phyloP scores from a whole-genome alignment of 37 sponge, comb jelly and placozoan species.

The Aplysina aerophoba region DNA sequence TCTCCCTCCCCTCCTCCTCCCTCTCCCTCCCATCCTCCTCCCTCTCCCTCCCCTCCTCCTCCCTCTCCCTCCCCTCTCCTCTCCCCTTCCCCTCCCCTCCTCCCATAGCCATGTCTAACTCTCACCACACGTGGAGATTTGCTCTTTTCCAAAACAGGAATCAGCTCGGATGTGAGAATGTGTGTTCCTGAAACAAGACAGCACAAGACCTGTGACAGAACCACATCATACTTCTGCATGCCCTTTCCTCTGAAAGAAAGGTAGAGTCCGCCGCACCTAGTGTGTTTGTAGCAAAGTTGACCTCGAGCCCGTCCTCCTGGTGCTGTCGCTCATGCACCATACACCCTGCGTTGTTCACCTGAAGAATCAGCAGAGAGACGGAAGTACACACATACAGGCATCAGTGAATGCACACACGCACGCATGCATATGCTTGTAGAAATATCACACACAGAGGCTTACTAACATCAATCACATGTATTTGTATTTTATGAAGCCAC shows the following conservation, averaged over 20 bases:
- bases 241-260: no score
- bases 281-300: slow-evolving; percentile 92
- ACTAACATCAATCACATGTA: background rate
- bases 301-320: slow-evolving; percentile 80
- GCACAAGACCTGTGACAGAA: background rate
- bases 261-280: slow-evolving; percentile 45
- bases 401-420: no score
- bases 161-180: slow-evolving; percentile 74
- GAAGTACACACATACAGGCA: no score
- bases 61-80: no score
- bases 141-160: slow-evolving; percentile 66
- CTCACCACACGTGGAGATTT: slow-evolving; percentile 60
- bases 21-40: no score
- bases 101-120: no score
- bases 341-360: slow-evolving; percentile 93
- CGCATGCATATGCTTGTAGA: no score
- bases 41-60: no score
- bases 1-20: no score
- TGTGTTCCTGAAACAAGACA: slow-evolving; percentile 58
- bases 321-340: slow-evolving; percentile 71
- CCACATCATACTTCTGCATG: background rate
- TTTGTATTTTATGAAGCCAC: no score
- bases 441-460: background rate
- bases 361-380: background rate
- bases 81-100: no score